These are phyloP conservation scores for Dendrophyllia cribrosa DNA, from an alignment of 64 coral and sea anemone species.

Conservation along the genomic window DNA sequence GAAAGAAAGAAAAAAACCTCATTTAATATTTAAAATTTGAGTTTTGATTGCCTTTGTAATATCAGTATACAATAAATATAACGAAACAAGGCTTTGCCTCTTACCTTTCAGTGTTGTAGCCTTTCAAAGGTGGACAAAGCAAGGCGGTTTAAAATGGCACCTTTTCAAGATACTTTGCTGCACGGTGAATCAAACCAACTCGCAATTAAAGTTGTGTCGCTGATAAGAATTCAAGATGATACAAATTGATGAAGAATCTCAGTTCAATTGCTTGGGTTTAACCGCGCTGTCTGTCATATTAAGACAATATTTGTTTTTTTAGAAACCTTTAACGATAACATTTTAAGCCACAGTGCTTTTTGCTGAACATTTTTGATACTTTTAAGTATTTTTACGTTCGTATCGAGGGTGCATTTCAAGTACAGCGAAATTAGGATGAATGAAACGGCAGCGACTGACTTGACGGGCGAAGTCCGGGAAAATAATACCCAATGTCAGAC, in stretches of 20 bases:
- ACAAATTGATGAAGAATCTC: not conserved
- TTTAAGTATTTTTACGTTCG: no score
- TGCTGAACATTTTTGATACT: not conserved
- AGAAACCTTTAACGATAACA: not conserved
- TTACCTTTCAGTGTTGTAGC: no score
- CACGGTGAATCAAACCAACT: not conserved
- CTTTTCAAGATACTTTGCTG: not conserved
- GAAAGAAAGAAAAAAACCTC: no score
- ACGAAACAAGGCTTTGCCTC: no score
- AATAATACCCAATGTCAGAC: not conserved
- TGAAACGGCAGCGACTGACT: no score
- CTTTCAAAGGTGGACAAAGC: no score
- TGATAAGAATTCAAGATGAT: not conserved
- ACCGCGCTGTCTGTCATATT: not conserved
- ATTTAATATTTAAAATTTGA: no score
- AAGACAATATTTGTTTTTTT: constrained; percentile 1
- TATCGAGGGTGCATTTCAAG: no score
- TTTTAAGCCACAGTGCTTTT: not conserved
- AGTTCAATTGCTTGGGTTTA: not conserved
- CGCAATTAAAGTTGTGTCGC: not conserved
- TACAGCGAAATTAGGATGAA: no score
- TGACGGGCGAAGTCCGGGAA: not conserved
- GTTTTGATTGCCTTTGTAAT: no score
- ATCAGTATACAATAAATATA: no score
- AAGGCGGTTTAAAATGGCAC: no score